Conservation (phyloP, 1,140 invertebrate species). For the Nylanderia fulva region DNA sequence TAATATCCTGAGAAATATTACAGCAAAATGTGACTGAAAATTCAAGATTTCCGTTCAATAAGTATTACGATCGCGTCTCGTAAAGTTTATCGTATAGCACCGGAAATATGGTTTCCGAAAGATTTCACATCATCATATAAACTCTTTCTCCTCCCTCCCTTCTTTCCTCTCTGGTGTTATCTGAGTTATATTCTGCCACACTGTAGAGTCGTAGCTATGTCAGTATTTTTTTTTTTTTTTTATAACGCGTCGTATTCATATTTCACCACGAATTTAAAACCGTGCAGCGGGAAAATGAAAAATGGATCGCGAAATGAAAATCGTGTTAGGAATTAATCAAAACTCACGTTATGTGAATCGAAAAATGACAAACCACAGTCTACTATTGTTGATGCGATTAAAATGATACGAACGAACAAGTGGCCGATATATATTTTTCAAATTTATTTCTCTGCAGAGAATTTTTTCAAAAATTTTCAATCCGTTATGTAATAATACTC, state of each 20-base stretch:
- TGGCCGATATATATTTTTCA: conserved; percentile 8
- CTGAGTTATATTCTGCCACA: neutral
- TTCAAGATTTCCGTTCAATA: neutral
- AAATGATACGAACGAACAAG: neutral
- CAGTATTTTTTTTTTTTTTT: conserved; percentile 33
- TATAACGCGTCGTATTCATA: conserved; percentile 21
- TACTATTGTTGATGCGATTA: conserved; percentile 24
- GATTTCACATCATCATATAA: neutral
- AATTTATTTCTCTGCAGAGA: neutral
- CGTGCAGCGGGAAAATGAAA: conserved; percentile 34
- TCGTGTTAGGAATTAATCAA: conserved; percentile 53
- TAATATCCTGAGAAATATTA: neutral
- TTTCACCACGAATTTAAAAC: conserved; percentile 9
- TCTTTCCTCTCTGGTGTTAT: too few species aligned
- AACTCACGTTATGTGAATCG: conserved; percentile 15
- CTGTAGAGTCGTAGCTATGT: neutral
- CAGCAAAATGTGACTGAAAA: neutral
- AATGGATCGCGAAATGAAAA: conserved; percentile 31
- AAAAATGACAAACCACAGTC: conserved; percentile 27
- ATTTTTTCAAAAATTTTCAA: conserved; percentile 10
- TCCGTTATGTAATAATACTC: neutral
- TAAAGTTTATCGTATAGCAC: neutral
- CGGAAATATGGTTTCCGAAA: neutral
- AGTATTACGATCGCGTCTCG: neutral
- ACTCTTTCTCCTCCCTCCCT: too few species aligned